Evolutionary conservation across 2,888 invertebrate genomes (phyloP).

Genomic region (Amblyjoppa proteus): DNA sequence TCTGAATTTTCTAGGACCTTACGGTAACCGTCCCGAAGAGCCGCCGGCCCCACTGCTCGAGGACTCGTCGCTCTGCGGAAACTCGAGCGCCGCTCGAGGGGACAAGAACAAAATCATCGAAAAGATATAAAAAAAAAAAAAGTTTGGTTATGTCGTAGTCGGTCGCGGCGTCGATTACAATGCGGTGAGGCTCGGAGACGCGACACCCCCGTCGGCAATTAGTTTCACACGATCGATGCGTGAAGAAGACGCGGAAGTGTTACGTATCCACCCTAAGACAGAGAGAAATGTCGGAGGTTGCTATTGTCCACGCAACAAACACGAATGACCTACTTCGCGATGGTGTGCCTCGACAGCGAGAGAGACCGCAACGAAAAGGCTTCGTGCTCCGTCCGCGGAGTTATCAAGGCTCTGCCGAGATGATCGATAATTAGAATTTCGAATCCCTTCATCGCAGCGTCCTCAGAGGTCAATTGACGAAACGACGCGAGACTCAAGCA

Average conservation of each 20-base stretch:
- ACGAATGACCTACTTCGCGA: conserved; percentile 57
- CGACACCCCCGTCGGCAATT: not conserved
- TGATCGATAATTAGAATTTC: conserved; percentile 36
- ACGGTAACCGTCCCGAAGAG: conserved; percentile 16
- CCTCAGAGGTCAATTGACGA: not conserved
- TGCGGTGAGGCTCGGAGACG: not conserved
- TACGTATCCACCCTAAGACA: conserved; percentile 29
- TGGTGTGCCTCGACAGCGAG: conserved; percentile 3
- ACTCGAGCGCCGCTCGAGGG: conserved; percentile 6
- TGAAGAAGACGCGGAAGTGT: conserved; percentile 46
- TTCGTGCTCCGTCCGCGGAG: conserved; percentile 16
- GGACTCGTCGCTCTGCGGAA: not conserved
- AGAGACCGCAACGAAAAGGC: conserved; percentile 17
- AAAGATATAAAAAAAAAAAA: not conserved
- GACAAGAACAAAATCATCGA: not conserved
- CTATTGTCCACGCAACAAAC: conserved; percentile 52
- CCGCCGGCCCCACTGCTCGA: not conserved
- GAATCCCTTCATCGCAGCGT: not conserved
- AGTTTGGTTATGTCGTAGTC: too few species aligned
- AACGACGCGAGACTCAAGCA: not conserved
- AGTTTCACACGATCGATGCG: conserved; percentile 51
- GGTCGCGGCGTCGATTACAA: too few species aligned
- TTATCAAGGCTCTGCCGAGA: not conserved
- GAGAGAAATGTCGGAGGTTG: conserved; percentile 36
- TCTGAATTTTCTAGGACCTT: conserved; percentile 60